Evolutionary conservation across 2,888 invertebrate genomes (phyloP).

Genomic region (Notodonta ziczac): DNA sequence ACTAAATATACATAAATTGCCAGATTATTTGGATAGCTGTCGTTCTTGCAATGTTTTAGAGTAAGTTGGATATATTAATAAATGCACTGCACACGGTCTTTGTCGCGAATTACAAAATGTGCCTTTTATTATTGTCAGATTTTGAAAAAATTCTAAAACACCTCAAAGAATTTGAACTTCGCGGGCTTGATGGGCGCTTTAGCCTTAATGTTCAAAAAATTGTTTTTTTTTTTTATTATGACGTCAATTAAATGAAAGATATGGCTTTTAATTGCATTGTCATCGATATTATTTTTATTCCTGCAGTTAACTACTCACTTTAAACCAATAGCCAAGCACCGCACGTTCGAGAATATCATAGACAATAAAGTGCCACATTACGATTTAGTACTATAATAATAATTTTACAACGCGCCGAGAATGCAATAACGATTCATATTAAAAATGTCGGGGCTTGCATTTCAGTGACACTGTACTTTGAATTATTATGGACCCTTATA

Average conservation of each 20-base stretch:
- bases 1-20: too few species aligned
- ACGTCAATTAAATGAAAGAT: background rate
- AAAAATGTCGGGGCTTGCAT: conserved; percentile 26
- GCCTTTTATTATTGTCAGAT: too few species aligned
- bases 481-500: background rate
- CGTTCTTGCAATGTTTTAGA: too few species aligned
- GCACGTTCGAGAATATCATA: conserved; percentile 10
- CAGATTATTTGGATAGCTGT: too few species aligned
- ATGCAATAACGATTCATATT: conserved; percentile 35
- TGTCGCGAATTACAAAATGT: too few species aligned
- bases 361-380: conserved; percentile 27
- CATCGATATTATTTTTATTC: background rate
- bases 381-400: conserved; percentile 33
- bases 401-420: conserved; percentile 26
- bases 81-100: too few species aligned
- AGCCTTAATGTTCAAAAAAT: too few species aligned
- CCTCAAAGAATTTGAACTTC: too few species aligned
- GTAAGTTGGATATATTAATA: too few species aligned
- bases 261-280: background rate
- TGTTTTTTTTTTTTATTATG: too few species aligned
- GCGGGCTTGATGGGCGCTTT: too few species aligned
- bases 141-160: too few species aligned
- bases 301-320: background rate
- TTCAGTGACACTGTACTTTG: conserved; percentile 1
- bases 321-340: background rate